These are phyloP conservation scores for Butorides virescens DNA, from an alignment of 2,113 vertebrate species.

Conservation along the genomic window DNA sequence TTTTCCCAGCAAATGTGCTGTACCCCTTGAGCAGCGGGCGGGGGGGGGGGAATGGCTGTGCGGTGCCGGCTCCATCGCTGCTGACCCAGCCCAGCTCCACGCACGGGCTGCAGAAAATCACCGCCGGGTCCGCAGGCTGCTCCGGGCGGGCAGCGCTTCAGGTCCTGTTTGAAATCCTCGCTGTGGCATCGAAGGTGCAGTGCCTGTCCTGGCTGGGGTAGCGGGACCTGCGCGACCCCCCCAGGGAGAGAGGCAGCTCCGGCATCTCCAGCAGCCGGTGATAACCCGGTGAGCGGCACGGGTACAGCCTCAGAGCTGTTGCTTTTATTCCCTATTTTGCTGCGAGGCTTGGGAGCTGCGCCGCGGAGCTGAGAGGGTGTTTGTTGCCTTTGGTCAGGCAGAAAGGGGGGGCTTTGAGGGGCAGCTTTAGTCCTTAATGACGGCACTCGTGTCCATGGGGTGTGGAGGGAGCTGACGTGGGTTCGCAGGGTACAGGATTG, in stretches of 20 bases:
- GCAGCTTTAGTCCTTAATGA: background rate
- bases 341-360: background rate
- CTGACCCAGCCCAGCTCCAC: background rate
- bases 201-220: slow-evolving; percentile 72
- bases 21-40: background rate
- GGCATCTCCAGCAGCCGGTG: slow-evolving; percentile 77
- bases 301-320: background rate
- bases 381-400: background rate
- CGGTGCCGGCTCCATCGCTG: fast-evolving
- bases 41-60: background rate
- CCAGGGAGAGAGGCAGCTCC: slow-evolving; percentile 70
- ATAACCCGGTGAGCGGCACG: slow-evolving; percentile 60
- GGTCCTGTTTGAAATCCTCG: fast-evolving
- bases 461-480: background rate
- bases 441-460: background rate
- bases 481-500: background rate
- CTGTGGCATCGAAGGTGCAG: slow-evolving; percentile 58
- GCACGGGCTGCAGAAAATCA: fast-evolving
- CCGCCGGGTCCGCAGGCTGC: fast-evolving
- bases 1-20: background rate
- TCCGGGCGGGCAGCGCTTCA: fast-evolving
- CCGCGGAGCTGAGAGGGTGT: background rate
- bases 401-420: background rate
- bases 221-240: slow-evolving; percentile 68
- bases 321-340: background rate